Conservation (phyloP, 2,888 invertebrate genomes). For the Cylindroiulus punctatus region DNA sequence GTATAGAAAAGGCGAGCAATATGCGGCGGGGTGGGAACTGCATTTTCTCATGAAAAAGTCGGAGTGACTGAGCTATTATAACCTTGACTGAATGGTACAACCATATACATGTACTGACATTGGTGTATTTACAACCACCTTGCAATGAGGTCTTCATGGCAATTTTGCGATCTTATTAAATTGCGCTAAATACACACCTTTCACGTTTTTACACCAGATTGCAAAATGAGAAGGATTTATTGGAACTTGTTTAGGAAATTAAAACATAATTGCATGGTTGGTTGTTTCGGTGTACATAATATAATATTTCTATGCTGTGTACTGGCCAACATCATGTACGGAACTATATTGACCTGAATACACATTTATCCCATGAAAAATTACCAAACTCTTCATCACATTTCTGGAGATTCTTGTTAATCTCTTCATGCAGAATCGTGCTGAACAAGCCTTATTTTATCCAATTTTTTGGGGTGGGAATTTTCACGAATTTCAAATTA, state of each 20-base stretch:
- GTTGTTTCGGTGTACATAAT: not conserved
- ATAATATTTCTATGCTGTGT: not conserved
- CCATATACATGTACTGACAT: constrained; percentile 9
- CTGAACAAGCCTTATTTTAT: not conserved
- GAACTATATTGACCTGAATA: not conserved
- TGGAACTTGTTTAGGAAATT: constrained; percentile 23
- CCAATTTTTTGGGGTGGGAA: not conserved
- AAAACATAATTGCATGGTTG: constrained; percentile 25
- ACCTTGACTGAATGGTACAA: constrained; percentile 50
- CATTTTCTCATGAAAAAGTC: constrained; percentile 4
- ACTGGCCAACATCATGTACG: constrained; percentile 17
- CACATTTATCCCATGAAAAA: not conserved
- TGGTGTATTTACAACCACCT: not conserved
- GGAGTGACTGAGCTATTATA: not conserved
- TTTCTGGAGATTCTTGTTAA: not conserved
- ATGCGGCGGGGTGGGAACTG: constrained; percentile 6
- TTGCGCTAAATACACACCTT: constrained; percentile 25
- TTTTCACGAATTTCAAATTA: not conserved
- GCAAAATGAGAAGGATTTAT: not conserved
- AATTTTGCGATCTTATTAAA: constrained; percentile 26
- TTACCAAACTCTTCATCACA: not conserved
- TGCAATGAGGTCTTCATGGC: constrained; percentile 8
- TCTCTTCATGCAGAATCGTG: constrained; percentile 26
- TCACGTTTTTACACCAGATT: not conserved
- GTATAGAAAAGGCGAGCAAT: not conserved